A percentile compares a stretch with the other conserved stretches of the same genome.
Conservation (phyloP, 1,140 invertebrate genomes). For the Philaenus spumarius region DNA sequence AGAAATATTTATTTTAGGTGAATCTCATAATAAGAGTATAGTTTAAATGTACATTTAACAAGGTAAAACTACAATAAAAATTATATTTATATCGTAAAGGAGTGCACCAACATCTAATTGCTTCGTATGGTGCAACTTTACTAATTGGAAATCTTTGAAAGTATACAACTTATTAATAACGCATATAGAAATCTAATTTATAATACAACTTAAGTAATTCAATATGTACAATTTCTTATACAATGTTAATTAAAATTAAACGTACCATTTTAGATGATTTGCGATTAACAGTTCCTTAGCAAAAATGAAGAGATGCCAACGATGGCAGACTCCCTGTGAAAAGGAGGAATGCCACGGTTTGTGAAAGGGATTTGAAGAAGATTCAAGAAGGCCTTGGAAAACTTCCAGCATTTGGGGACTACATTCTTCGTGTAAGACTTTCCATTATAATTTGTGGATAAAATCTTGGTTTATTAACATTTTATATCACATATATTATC, state of each 20-base stretch:
- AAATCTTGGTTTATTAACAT: too few relatives aligned
- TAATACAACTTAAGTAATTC: conserved; percentile 6
- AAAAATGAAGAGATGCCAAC: conserved; percentile 70
- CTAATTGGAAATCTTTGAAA: conserved; percentile 14
- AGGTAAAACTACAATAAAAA: too few relatives aligned
- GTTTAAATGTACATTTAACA: background rate
- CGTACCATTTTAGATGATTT: conserved; percentile 84
- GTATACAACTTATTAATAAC: conserved; percentile 32
- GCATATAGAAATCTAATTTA: background rate
- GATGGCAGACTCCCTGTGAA: conserved; percentile 70
- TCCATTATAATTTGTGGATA: too few relatives aligned
- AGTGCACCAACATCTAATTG: conserved; percentile 16
- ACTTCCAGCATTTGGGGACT: too few relatives aligned
- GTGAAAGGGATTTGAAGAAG: too few relatives aligned
- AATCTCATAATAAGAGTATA: too few relatives aligned
- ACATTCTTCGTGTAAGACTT: too few relatives aligned
- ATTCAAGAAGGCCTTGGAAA: too few relatives aligned
- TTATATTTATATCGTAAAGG: background rate
- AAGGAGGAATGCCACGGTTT: conserved; percentile 25
- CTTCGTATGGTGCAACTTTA: conserved; percentile 39
- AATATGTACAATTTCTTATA: background rate
- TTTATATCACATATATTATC: too few relatives aligned
- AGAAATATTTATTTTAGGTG: too few relatives aligned
- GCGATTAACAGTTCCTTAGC: conserved; percentile 59
- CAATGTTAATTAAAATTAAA: conserved; percentile 33